Percentiles rank a stretch among this genome's conserved stretches.
Evolutionary conservation across 30 jellyfish, hydroid and myxozoan species (phyloP).

Genomic region (Aurelia coerulea): DNA sequence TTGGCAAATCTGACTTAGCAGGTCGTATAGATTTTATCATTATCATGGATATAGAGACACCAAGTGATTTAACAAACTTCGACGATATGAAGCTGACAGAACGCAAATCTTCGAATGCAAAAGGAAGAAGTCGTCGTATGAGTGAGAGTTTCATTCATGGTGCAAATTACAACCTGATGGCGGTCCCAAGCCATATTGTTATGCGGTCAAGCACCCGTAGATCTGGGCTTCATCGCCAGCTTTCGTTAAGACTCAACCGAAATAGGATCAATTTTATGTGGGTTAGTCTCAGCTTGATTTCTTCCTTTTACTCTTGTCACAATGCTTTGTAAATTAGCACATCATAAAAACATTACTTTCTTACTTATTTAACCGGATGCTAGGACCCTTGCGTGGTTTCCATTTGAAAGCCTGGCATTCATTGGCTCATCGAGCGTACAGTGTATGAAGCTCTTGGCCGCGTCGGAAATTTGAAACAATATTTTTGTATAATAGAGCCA

Average conservation of each 20-base stretch:
- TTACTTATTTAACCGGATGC: no score
- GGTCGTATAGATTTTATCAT: no score
- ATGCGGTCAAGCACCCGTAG: slow-evolving; percentile 49
- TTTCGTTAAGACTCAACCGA: slow-evolving; percentile 53
- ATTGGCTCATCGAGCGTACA: no score
- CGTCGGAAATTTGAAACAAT: no score
- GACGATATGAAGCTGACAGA: slow-evolving; percentile 37
- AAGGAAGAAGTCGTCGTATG: slow-evolving; percentile 38
- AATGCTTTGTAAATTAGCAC: no score
- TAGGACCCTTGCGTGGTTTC: no score
- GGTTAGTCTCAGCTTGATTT: slow-evolving; percentile 39
- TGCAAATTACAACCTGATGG: neutral
- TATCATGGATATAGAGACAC: slow-evolving; percentile 6
- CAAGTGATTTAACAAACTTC: neutral
- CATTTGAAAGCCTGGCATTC: no score
- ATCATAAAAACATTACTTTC: no score
- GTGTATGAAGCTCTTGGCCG: no score
- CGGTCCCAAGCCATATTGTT: neutral
- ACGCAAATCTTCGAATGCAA: neutral
- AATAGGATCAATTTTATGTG: slow-evolving; percentile 43
- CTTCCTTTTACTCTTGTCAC: neutral
- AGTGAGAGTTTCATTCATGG: slow-evolving; percentile 41
- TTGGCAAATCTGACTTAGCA: no score
- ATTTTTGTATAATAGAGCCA: no score
- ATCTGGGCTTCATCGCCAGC: slow-evolving; percentile 58